phyloP scores from a whole-genome alignment of 2,113 vertebrate genomes.

The Pseudopodoces humilis region DNA sequence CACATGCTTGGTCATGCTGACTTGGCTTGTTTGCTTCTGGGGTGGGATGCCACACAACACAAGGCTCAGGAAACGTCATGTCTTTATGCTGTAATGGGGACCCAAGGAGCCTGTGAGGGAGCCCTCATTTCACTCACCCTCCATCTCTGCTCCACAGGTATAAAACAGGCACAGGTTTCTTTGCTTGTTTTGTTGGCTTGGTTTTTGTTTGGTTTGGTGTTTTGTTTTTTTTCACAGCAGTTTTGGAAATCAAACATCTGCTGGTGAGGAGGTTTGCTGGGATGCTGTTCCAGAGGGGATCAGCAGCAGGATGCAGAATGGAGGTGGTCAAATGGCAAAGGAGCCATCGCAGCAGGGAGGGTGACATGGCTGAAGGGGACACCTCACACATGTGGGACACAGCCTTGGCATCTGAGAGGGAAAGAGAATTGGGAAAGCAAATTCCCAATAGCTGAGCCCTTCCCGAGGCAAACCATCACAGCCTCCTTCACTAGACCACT shows the following conservation, averaged over 20 bases:
- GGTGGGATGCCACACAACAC: background rate
- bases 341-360: fast-evolving
- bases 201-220: background rate
- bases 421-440: background rate
- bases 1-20: background rate
- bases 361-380: background rate
- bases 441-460: background rate
- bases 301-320: background rate
- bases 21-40: background rate
- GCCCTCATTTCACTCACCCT: background rate
- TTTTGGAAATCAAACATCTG: background rate
- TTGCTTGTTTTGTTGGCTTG: background rate
- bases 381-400: fast-evolving
- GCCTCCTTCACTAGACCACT: fast-evolving
- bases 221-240: background rate
- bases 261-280: background rate
- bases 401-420: background rate
- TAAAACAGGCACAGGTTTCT: background rate
- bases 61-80: background rate
- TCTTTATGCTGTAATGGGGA: background rate
- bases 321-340: background rate
- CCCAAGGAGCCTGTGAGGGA: background rate
- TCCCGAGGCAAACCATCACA: background rate
- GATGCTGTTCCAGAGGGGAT: fast-evolving
- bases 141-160: background rate